A percentile compares a stretch with the other conserved stretches of the same genome.
Conservation (phyloP, 1,140 invertebrate genomes). For the Berghia stephanieae region DNA sequence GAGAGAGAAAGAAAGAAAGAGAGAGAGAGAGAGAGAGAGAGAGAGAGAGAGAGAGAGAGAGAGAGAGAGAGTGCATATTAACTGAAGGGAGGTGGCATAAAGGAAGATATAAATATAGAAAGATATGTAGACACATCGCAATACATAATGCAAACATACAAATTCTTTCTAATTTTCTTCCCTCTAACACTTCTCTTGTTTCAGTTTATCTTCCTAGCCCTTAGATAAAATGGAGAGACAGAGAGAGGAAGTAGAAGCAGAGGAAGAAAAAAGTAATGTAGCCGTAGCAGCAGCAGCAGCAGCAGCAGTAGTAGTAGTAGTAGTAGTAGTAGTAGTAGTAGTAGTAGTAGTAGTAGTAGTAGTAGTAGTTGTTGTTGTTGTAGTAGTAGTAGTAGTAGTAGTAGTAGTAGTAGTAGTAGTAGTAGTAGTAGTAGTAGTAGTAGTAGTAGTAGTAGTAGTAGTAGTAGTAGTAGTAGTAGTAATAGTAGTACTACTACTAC, state of each 20-base stretch:
- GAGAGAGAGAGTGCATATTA: too few relatives aligned
- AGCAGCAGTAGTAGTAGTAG: constrained; percentile 33
- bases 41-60: background rate
- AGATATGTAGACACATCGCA: too few relatives aligned
- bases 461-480: constrained; percentile 31
- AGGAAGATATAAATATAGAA: too few relatives aligned
- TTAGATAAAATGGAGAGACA: background rate
- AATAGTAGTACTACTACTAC: constrained; percentile 22
- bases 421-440: constrained; percentile 33
- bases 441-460: constrained; percentile 33
- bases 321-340: constrained; percentile 29
- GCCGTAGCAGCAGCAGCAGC: constrained; percentile 34
- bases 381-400: constrained; percentile 36
- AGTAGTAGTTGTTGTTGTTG: constrained; percentile 33
- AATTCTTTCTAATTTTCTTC: too few relatives aligned
- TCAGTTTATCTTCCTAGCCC: too few relatives aligned
- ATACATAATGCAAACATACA: too few relatives aligned
- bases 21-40: constrained; percentile 25
- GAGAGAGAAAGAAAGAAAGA: background rate
- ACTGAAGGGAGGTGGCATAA: too few relatives aligned
- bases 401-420: constrained; percentile 32
- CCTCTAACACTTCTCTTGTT: too few relatives aligned
- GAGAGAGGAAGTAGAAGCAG: background rate
- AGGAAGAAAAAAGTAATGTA: constrained; percentile 11
- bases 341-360: constrained; percentile 34